phyloP scores from a whole-genome alignment of 2,888 invertebrate species.

The Drosophila kuntzei region DNA sequence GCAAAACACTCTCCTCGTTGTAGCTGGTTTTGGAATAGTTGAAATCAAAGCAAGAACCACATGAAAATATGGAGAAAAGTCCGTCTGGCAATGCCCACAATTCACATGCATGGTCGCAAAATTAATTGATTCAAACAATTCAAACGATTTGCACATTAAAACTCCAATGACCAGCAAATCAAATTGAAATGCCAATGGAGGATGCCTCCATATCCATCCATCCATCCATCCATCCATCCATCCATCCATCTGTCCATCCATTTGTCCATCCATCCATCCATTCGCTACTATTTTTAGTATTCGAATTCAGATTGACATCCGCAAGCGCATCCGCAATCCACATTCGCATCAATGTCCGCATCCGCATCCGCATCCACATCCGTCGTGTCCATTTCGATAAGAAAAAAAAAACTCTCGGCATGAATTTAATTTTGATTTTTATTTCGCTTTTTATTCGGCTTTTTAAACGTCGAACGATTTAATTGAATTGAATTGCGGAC shows the following conservation, averaged over 20 bases:
- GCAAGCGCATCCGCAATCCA: conserved; percentile 15
- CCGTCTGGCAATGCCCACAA: conserved; percentile 8
- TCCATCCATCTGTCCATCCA: background rate
- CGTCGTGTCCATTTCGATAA: conserved; percentile 31
- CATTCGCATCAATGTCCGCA: conserved; percentile 19
- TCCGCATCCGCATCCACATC: conserved; percentile 24
- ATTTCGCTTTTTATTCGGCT: conserved; percentile 68
- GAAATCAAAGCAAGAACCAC: conserved; percentile 13
- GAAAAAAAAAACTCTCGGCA: conserved; percentile 43
- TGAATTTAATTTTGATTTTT: conserved; percentile 80
- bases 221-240: background rate
- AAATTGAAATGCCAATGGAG: conserved; percentile 73
- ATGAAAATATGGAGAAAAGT: background rate
- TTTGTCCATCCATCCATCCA: background rate
- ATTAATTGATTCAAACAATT: conserved; percentile 78
- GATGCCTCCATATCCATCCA: background rate
- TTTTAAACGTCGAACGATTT: conserved; percentile 73
- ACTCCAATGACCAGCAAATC: conserved; percentile 63
- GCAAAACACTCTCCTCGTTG: background rate
- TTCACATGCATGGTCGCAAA: conserved; percentile 55
- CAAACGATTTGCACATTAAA: conserved; percentile 77
- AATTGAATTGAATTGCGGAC: conserved; percentile 65
- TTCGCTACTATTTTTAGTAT: conserved; percentile 31
- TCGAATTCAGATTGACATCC: conserved; percentile 18
- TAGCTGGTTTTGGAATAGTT: conserved; percentile 10